These are phyloP conservation scores for Antheraea mylitta DNA, from an alignment of 1,140 invertebrate species.

Conservation along the genomic window DNA sequence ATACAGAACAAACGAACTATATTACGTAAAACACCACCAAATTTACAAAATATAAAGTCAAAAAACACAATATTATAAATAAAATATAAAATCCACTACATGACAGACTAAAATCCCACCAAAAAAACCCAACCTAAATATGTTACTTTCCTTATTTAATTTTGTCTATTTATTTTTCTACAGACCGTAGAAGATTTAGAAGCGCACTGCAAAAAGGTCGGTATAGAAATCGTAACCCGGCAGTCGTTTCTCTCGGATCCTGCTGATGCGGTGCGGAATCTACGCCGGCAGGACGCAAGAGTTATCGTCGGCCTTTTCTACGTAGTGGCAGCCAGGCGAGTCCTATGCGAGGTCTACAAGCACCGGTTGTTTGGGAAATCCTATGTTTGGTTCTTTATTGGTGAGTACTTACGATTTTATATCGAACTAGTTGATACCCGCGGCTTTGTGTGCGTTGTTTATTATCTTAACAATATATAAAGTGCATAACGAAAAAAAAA, in stretches of 20 bases:
- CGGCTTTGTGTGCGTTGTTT: too few relatives aligned
- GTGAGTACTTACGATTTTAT: conserved; percentile 78
- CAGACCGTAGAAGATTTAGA: conserved; percentile 99
- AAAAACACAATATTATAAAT: too few relatives aligned
- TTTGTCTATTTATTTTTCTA: background rate
- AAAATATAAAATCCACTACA: too few relatives aligned
- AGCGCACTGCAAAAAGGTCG: conserved; percentile 93
- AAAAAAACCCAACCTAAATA: too few relatives aligned
- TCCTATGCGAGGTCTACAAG: conserved; percentile 98
- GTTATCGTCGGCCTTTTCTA: conserved; percentile 99
- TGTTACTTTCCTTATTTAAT: too few relatives aligned
- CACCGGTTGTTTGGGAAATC: conserved; percentile 96
- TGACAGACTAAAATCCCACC: too few relatives aligned
- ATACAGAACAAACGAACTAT: too few relatives aligned
- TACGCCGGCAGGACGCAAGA: conserved; percentile 95
- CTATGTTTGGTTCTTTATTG: conserved; percentile 99
- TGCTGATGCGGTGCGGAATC: conserved; percentile 95
- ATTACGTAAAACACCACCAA: too few relatives aligned
- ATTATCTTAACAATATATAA: too few relatives aligned
- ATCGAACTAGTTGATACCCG: background rate
- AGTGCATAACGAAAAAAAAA: too few relatives aligned
- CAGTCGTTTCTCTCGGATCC: conserved; percentile 99
- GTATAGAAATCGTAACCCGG: conserved; percentile 96
- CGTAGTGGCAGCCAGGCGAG: conserved; percentile 95
- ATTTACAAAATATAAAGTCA: too few relatives aligned